Conservation (phyloP, 2,113 vertebrate species). For the Thoracochromis brauschi region DNA sequence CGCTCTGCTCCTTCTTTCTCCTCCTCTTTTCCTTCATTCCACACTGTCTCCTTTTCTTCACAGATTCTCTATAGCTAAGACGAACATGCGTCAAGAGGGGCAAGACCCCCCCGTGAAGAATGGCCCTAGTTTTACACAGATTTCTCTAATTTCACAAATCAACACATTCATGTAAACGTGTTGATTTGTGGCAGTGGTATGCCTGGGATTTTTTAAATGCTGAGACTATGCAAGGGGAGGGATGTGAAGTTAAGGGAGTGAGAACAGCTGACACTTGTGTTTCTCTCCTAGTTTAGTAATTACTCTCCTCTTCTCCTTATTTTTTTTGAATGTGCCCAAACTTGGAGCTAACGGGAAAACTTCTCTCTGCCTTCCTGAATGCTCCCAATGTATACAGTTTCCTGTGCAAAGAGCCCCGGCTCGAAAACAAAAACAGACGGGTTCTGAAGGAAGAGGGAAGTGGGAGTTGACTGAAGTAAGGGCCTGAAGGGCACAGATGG, state of each 20-base stretch:
- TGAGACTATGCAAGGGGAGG: constrained; percentile 30
- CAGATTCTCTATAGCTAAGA: constrained; percentile 32
- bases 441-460: constrained; percentile 69
- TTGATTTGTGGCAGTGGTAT: constrained; percentile 21
- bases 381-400: constrained; percentile 75
- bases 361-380: constrained; percentile 70
- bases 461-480: constrained; percentile 60
- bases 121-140: background rate
- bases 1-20: constrained; percentile 51
- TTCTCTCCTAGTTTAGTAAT: constrained; percentile 48
- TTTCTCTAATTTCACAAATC: background rate
- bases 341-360: constrained; percentile 64
- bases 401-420: constrained; percentile 72
- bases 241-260: constrained; percentile 31
- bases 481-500: constrained; percentile 67
- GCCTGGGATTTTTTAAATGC: constrained; percentile 25
- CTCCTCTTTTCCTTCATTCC: constrained; percentile 68
- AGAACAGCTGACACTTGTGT: constrained; percentile 60
- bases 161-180: background rate
- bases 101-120: background rate
- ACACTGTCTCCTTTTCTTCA: constrained; percentile 54
- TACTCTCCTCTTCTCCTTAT: constrained; percentile 40
- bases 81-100: background rate
- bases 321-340: constrained; percentile 28
- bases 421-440: constrained; percentile 75